phyloP scores from a whole-genome alignment of 2,888 invertebrate genomes.

The Amblyteles armatorius region DNA sequence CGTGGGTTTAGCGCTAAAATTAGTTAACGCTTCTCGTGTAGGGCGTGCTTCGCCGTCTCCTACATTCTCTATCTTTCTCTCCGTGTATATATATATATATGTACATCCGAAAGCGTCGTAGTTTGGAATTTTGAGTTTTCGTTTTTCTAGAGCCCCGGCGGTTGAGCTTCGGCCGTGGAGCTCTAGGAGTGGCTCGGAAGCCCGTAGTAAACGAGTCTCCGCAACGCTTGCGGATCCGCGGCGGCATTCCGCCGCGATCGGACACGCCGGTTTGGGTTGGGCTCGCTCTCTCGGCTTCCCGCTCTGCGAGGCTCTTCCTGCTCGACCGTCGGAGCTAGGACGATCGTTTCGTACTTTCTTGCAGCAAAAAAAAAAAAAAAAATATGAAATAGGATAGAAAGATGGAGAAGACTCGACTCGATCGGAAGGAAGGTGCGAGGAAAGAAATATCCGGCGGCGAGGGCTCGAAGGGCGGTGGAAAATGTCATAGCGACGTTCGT shows the following conservation, averaged over 20 bases:
- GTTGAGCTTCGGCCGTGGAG: neutral
- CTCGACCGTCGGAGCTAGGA: slow-evolving; percentile 15
- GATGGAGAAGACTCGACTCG: neutral
- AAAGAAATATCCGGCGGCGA: neutral
- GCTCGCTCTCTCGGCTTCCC: slow-evolving; percentile 41
- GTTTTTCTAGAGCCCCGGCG: slow-evolving; percentile 8
- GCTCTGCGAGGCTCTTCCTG: slow-evolving; percentile 26
- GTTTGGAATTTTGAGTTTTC: slow-evolving; percentile 62
- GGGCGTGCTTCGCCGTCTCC: slow-evolving; percentile 52
- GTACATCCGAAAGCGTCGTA: slow-evolving; percentile 10
- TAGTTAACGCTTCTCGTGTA: slow-evolving; percentile 62
- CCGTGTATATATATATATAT: neutral
- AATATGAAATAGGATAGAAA: slow-evolving; percentile 15
- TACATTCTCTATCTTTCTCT: neutral
- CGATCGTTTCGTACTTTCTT: slow-evolving; percentile 6
- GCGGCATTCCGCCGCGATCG: slow-evolving; percentile 63
- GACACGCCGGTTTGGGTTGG: slow-evolving; percentile 65
- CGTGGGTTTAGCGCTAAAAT: slow-evolving; percentile 63
- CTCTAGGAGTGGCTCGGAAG: slow-evolving; percentile 22
- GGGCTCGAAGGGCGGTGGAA: neutral
- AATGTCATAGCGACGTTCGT: slow-evolving; percentile 53
- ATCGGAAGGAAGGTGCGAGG: slow-evolving; percentile 8
- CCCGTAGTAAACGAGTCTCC: slow-evolving; percentile 3
- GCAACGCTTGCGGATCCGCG: slow-evolving; percentile 28
- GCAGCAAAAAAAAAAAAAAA: neutral